Evolutionary conservation across 2,797 vertebrate species (phyloP).

Genomic region (Peromyscus eremicus): DNA sequence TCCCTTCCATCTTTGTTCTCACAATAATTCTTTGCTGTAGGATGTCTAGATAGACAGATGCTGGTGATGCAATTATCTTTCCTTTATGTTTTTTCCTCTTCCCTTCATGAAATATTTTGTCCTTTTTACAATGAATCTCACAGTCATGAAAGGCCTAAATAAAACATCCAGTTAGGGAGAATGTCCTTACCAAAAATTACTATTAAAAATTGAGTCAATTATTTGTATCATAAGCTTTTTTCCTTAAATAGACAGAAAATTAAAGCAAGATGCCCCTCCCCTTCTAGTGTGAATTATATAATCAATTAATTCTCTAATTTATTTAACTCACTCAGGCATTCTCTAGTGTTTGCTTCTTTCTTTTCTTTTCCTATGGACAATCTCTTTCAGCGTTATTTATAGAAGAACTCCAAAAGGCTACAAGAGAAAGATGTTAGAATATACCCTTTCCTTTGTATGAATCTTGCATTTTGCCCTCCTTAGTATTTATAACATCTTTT

Average conservation of each 20-base stretch:
- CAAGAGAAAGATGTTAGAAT: conserved; percentile 9
- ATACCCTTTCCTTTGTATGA: not conserved
- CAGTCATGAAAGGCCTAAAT: not conserved
- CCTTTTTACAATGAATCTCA: conserved; percentile 21
- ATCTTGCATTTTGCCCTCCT: conserved; percentile 62
- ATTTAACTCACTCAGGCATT: not conserved
- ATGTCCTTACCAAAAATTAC: conserved; percentile 18
- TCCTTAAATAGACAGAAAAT: conserved; percentile 49
- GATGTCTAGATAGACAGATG: not conserved
- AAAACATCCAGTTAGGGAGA: conserved; percentile 20
- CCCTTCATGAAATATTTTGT: conserved; percentile 19
- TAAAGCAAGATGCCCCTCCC: conserved; percentile 6
- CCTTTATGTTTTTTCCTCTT: conserved; percentile 10
- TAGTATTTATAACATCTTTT: conserved; percentile 82
- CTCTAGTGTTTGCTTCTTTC: not conserved
- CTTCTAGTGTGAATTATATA: not conserved
- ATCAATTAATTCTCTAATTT: not conserved
- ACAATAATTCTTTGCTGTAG: not conserved
- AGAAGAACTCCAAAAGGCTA: not conserved
- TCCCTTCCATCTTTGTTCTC: not conserved
- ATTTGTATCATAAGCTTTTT: conserved; percentile 37
- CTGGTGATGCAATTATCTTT: not conserved
- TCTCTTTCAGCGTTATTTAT: not conserved
- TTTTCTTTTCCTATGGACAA: too few species aligned
- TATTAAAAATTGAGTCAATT: conserved; percentile 52